A percentile compares a stretch with the other conserved stretches of the same genome.
These are phyloP conservation scores for Noctua janthe DNA, from an alignment of 2,888 invertebrate genomes.

Conservation along the genomic window DNA sequence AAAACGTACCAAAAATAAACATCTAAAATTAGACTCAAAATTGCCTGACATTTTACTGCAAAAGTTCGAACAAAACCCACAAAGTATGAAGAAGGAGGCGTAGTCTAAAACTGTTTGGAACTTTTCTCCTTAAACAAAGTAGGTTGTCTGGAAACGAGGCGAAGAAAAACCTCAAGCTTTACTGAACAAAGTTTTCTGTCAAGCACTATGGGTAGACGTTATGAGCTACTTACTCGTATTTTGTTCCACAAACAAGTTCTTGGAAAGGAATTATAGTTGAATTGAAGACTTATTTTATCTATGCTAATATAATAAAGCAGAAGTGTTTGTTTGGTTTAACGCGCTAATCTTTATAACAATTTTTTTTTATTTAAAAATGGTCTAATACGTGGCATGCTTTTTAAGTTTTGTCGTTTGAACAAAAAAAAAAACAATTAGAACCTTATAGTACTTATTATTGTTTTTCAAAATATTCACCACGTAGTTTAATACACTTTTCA, in stretches of 20 bases:
- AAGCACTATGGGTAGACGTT: slow-evolving; percentile 33
- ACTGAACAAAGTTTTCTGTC: slow-evolving; percentile 45
- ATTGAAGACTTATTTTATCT: background rate
- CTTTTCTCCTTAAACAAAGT: slow-evolving; percentile 63
- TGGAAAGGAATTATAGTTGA: background rate
- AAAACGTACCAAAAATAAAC: slow-evolving; percentile 37
- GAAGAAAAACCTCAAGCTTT: slow-evolving; percentile 52
- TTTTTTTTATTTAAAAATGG: too few species aligned
- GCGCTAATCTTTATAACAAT: too few species aligned
- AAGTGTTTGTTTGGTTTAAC: background rate
- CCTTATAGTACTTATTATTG: too few species aligned
- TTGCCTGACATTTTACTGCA: slow-evolving; percentile 51
- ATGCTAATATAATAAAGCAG: background rate
- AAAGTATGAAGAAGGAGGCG: slow-evolving; percentile 50
- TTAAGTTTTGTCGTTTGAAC: too few species aligned
- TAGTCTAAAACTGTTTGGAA: slow-evolving; percentile 59
- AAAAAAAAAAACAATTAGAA: too few species aligned
- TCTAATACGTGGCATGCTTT: too few species aligned
- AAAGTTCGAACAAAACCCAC: slow-evolving; percentile 50
- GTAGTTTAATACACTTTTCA: too few species aligned
- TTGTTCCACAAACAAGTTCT: background rate
- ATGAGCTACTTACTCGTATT: slow-evolving; percentile 46
- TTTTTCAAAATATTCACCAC: too few species aligned
- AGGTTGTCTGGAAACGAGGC: slow-evolving; percentile 40
- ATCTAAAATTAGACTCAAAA: slow-evolving; percentile 38